Conservation (phyloP, 2,797 vertebrate genomes). For the Poecilia picta region DNA sequence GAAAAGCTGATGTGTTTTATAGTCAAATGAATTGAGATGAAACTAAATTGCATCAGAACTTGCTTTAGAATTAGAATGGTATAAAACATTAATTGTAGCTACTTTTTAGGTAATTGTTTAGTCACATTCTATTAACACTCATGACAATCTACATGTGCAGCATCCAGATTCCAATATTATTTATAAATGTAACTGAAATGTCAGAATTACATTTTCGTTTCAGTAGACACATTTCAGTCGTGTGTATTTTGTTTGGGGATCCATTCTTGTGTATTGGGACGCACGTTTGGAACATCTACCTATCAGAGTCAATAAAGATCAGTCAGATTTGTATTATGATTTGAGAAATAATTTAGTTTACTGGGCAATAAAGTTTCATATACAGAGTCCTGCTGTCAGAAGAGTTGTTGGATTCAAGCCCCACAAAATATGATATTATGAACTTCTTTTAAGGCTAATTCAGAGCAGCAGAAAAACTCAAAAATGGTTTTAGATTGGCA, state of each 20-base stretch:
- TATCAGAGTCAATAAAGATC: too few species aligned
- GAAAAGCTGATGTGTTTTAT: not conserved
- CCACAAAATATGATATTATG: not conserved
- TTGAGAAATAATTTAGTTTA: not conserved
- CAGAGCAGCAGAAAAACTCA: not conserved
- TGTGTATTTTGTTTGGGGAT: too few species aligned
- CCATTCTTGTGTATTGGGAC: too few species aligned
- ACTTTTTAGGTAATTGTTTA: not conserved
- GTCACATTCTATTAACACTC: not conserved
- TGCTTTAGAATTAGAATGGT: not conserved
- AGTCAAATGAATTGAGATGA: not conserved
- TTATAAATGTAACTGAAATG: too few species aligned
- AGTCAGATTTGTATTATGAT: not conserved
- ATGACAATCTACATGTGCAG: too few species aligned
- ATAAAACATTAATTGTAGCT: not conserved
- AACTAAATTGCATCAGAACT: not conserved
- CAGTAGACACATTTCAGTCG: too few species aligned
- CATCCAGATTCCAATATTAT: too few species aligned
- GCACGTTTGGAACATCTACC: too few species aligned
- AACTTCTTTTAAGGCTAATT: not conserved
- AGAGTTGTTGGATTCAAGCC: not conserved
- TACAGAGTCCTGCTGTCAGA: not conserved
- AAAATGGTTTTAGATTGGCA: not conserved
- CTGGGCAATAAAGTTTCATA: not conserved
- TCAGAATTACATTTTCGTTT: too few species aligned